Base-by-base conservation (phyloP, 2,797 vertebrate genomes). In the Acipenser ruthenus region DNA sequence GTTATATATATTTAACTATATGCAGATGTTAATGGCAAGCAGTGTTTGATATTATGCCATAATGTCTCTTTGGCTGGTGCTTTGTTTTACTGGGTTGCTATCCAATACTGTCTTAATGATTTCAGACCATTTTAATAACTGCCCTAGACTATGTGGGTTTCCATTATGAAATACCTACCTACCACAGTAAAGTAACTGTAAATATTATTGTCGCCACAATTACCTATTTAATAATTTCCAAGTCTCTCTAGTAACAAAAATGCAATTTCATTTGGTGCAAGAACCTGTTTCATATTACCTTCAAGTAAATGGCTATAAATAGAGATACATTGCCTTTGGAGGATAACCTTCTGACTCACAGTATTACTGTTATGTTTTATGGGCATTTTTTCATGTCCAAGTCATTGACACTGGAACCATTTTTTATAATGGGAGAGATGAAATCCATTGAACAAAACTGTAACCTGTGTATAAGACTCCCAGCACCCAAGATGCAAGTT, bases 231-330 rank as follows among this genome's bases (percentile, higher is more conserved):
- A n/a, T 58, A 7, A 58, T n/a, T 58, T 58, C 12, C 13, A 58
- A 58, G 12, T 10, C 55, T n/a, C 55, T 58, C 55, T n/a, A n/a
- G 2, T 58, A 13, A 13, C 55, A n/a, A 13, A 58, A 11, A n/a
- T 2, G 7, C 12, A 58, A 58, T 11, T 2, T 58, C 6, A n/a
- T 58, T 58, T 58, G 55, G 55, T 58, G 55, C 55, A 58, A 13
- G 13, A 58, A 58, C 55, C 11, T 58, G 55, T 13, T 58, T 58
- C 12, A 58, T 58, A 58, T 58, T 58, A 58, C 12, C 55, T 58
- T 2, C 9, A 58, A 58, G 9, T n/a, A 6, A 58, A 13, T 58
- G 55, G 12, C 55, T 13, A 58, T 58, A 10, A 9, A n/a, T 12
- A 10, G 55, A 58, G 9, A 58, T 11, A 13, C 12, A 58, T n/a